Evolutionary conservation across 2,888 invertebrate genomes (phyloP), one percentile per base, ranked within the genome.

Genomic region (Parapristionchus giblindavisi): DNA sequence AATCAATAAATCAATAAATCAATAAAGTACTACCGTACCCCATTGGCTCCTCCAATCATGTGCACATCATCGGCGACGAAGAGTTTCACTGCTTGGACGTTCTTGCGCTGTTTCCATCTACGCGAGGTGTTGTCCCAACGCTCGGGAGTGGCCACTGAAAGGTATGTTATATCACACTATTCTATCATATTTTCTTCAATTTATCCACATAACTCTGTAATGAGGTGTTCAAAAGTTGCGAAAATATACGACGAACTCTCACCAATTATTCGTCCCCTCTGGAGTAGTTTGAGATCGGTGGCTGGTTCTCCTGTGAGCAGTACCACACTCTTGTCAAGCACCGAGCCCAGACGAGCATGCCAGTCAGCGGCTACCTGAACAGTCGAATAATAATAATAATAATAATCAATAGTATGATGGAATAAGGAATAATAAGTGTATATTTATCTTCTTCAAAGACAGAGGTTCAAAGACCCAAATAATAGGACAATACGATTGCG

Each of bases 101-200:
- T 96, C 89, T 98, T 98, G 43, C 99, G 92, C 87, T 99, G 98
- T 86, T 99, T 99, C 99, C 99, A 99, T 79, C 99, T 91, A 75
- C 99, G 91, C 0, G 99, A 99, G 2, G 99, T 90, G 3, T 99
- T 95, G 88, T 99, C 99, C 99, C 99, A 99, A 85, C 96, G 36
- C 70, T 71, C 70, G 17, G 70, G 70, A 2, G 70, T 71, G 21
- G 70, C 70, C 36, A 71, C 70, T 71, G 52, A 21, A 71, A 38
- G 34, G 60, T 4, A 32, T 8, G 6, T 14, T 27, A 72, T 17
- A 24, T 58, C 17, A 34, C 38, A 34, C 60, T 60, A 32, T 8
- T 60, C 29, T 32, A 60, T 32, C 60, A 27, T 34, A 11, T 32
- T 8, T 60, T 32, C 8, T 32, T n/a, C n/a, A n/a, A n/a, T n/a